These are phyloP conservation scores for Acronicta psi DNA, from an alignment of 2,888 invertebrate species.

Conservation along the genomic window DNA sequence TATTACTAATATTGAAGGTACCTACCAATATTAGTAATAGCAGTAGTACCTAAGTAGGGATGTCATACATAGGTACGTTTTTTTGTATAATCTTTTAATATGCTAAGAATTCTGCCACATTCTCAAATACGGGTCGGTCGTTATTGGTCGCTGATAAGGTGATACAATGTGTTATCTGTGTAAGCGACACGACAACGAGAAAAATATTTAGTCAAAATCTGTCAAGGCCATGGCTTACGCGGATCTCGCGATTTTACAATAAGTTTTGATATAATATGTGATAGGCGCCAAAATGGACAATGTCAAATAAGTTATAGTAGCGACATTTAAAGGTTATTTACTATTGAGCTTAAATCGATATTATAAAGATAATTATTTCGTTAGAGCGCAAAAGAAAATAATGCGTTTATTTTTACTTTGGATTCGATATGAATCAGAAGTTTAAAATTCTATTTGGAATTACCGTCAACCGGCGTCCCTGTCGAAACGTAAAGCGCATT, in stretches of 20 bases:
- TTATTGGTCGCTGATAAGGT: conserved; percentile 72
- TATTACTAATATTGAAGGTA: too few species aligned
- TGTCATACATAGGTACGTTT: too few species aligned
- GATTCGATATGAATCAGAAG: background rate
- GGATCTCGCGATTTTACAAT: conserved; percentile 72
- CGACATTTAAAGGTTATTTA: conserved; percentile 71
- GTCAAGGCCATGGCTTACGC: conserved; percentile 81
- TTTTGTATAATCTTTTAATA: conserved; percentile 9
- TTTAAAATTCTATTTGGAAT: background rate
- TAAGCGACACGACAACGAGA: conserved; percentile 66
- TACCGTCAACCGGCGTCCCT: conserved; percentile 5
- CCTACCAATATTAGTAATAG: too few species aligned
- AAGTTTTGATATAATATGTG: conserved; percentile 54
- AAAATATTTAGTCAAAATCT: conserved; percentile 78
- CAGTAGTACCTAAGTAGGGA: too few species aligned
- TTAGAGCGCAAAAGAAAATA: too few species aligned
- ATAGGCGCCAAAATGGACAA: conserved; percentile 63
- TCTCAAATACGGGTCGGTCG: conserved; percentile 50
- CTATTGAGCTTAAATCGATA: conserved; percentile 4
- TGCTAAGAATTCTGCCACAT: conserved; percentile 50
- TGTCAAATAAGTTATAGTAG: conserved; percentile 77
- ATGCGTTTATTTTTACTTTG: background rate
- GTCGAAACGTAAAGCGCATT: conserved; percentile 29
- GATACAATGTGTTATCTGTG: conserved; percentile 79
- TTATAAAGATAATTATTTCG: background rate